These are phyloP conservation scores for Pelodiscus sinensis DNA, from an alignment of 2,113 vertebrate genomes.

Conservation along the genomic window DNA sequence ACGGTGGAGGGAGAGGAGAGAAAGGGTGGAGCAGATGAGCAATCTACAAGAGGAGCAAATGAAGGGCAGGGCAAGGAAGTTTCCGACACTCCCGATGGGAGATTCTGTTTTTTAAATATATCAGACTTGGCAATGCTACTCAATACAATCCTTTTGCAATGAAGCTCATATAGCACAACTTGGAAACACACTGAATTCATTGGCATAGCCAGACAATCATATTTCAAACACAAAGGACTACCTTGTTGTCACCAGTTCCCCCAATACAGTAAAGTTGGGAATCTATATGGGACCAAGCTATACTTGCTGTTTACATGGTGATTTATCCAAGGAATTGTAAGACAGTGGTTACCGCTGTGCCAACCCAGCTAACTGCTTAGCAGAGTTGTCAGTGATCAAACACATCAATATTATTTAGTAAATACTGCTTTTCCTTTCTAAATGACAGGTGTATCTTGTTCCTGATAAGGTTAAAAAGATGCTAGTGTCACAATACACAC, in stretches of 20 bases:
- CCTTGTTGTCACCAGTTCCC: neutral
- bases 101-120: too few relatives aligned
- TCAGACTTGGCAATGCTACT: neutral
- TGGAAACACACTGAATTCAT: neutral
- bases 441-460: neutral
- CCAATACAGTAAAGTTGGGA: neutral
- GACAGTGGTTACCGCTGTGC: neutral
- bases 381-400: neutral
- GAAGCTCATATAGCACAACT: neutral
- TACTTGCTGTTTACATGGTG: neutral
- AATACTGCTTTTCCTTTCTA: neutral
- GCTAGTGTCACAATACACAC: neutral
- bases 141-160: neutral
- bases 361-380: neutral
- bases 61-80: too few relatives aligned
- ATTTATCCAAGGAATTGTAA: neutral
- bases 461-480: neutral
- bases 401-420: neutral
- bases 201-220: neutral
- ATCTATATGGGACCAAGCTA: neutral
- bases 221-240: neutral
- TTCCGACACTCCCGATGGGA: too few relatives aligned
- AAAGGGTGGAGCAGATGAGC: too few relatives aligned
- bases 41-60: too few relatives aligned
- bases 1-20: too few relatives aligned